A percentile compares a stretch with the other conserved stretches of the same genome.
Evolutionary conservation across 1,140 invertebrate genomes (phyloP).

Genomic region (Homalodisca vitripennis): DNA sequence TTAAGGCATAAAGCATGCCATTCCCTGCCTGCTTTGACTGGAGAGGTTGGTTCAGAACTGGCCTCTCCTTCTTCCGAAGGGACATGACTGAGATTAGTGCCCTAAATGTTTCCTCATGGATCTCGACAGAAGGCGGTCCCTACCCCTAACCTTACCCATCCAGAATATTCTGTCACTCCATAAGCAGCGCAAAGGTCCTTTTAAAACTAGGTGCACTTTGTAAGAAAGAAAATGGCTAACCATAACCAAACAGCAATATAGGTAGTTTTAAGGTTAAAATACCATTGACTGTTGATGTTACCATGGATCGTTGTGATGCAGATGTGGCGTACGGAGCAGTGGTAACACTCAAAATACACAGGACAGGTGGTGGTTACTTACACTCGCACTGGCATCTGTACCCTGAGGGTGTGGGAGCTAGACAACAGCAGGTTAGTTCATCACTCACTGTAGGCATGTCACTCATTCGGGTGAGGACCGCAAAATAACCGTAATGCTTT

Average conservation of each 20-base stretch:
- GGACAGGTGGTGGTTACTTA: conserved; percentile 93
- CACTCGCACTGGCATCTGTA: conserved; percentile 97
- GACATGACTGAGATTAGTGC: no score
- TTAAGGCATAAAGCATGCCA: no score
- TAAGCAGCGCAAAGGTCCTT: not conserved
- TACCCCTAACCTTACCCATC: no score
- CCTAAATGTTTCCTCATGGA: no score
- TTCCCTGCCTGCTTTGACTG: no score
- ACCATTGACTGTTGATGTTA: not conserved
- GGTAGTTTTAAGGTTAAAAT: not conserved
- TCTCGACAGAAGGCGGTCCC: no score
- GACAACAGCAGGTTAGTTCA: conserved; percentile 82
- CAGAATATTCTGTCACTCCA: no score
- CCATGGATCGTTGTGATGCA: conserved; percentile 37
- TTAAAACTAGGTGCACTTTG: not conserved
- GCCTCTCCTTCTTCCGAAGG: no score
- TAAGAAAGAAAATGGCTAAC: not conserved
- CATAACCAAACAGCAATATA: no score
- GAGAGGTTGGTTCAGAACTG: no score
- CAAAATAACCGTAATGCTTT: not conserved
- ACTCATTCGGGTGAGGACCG: not conserved
- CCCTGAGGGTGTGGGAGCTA: conserved; percentile 86
- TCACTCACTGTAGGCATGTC: not conserved
- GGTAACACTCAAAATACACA: conserved; percentile 90
- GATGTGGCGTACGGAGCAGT: conserved; percentile 87